Evolutionary conservation across 2,113 vertebrate species (phyloP).

Genomic region (Corydoras sp.): DNA sequence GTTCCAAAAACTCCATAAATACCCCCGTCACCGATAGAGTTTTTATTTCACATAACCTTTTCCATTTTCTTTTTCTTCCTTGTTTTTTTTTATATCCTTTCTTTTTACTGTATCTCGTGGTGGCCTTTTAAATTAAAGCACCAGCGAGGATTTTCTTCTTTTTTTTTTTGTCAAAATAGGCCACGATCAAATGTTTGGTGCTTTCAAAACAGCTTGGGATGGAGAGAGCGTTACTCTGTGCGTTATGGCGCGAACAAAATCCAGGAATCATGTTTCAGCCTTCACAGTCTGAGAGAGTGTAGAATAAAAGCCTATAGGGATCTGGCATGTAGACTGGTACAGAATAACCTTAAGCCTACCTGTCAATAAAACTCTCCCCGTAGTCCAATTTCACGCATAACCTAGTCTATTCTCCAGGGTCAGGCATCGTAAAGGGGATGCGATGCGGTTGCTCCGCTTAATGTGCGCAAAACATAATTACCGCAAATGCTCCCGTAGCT

Average conservation of each 20-base stretch:
- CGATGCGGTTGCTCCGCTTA: conserved; percentile 18
- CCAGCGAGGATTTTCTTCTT: too few relatives aligned
- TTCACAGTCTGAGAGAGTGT: background rate
- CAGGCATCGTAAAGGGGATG: conserved; percentile 8
- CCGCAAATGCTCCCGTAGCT: background rate
- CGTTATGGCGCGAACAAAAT: background rate
- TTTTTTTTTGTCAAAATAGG: too few relatives aligned
- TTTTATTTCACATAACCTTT: conserved; percentile 13
- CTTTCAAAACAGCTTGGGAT: background rate
- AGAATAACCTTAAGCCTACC: conserved; percentile 12
- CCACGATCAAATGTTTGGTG: too few relatives aligned
- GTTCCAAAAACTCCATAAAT: conserved; percentile 14
- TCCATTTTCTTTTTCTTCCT: background rate
- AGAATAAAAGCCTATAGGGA: conserved; percentile 8
- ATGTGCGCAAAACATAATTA: conserved; percentile 25
- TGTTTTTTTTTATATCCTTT: too few relatives aligned
- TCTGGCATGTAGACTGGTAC: conserved; percentile 9
- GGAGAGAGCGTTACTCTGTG: background rate
- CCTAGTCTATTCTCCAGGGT: conserved; percentile 32
- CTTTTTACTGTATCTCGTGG: too few relatives aligned
- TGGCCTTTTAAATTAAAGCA: too few relatives aligned
- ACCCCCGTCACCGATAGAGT: background rate
- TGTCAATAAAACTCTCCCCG: conserved; percentile 28
- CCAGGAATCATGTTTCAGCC: too few relatives aligned
- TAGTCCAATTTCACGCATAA: conserved; percentile 26